These are phyloP conservation scores for Pseudococcus longispinus DNA, from an alignment of 2,888 invertebrate species.

Conservation along the genomic window DNA sequence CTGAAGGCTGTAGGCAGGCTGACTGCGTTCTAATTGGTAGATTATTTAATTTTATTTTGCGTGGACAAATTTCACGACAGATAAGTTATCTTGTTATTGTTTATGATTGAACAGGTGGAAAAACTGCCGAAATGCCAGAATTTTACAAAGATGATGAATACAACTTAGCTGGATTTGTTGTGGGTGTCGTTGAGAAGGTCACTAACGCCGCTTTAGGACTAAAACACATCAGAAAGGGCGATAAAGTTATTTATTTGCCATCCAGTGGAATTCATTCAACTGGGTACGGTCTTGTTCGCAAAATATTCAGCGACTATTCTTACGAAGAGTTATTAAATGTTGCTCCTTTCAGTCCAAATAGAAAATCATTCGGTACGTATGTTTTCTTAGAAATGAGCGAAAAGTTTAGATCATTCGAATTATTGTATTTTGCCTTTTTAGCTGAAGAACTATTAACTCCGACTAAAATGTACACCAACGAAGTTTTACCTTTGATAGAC, in stretches of 20 bases:
- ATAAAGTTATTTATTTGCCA: slow-evolving; percentile 83
- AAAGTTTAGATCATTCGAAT: background rate
- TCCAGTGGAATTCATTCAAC: slow-evolving; percentile 94
- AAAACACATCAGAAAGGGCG: slow-evolving; percentile 74
- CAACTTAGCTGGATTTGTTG: slow-evolving; percentile 94
- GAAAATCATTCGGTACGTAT: slow-evolving; percentile 69
- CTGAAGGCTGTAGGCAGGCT: slow-evolving; percentile 84
- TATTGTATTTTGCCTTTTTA: slow-evolving; percentile 59
- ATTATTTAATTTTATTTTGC: slow-evolving; percentile 58
- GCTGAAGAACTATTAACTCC: slow-evolving; percentile 84
- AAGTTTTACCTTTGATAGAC: slow-evolving; percentile 59
- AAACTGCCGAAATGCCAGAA: slow-evolving; percentile 97
- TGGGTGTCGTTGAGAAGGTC: slow-evolving; percentile 92
- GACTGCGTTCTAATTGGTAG: slow-evolving; percentile 89
- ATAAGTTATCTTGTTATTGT: too few relatives aligned
- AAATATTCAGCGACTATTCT: slow-evolving; percentile 72
- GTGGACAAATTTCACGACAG: background rate
- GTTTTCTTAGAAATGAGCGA: background rate
- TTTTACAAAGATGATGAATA: slow-evolving; percentile 88
- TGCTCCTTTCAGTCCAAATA: slow-evolving; percentile 77
- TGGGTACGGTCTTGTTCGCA: slow-evolving; percentile 89
- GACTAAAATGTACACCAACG: slow-evolving; percentile 84
- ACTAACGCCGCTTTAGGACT: slow-evolving; percentile 76
- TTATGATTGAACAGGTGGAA: slow-evolving; percentile 85
- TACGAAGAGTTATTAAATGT: slow-evolving; percentile 71